Base-by-base conservation (phyloP, 2,113 vertebrate genomes). In the Monarcha castaneiventris region DNA sequence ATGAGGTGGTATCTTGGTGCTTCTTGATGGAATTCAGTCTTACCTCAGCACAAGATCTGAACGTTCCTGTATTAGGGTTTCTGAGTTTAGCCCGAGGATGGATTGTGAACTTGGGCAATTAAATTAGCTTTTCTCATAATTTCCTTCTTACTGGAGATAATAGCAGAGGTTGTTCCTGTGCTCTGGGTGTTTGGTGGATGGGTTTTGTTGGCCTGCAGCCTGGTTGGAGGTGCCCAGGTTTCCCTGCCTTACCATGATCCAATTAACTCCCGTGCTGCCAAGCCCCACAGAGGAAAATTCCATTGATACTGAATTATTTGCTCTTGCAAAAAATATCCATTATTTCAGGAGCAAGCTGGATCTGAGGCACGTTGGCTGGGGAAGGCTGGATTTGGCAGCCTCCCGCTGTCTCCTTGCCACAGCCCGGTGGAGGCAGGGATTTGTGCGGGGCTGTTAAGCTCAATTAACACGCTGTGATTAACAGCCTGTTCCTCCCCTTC, bases 251-350 rank as follows among this genome's bases (percentile, higher is more conserved):
- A 4, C 69, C 56, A 1, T 0, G 8, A 49, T 41, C 56, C 35
- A 44, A 26, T n/a, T 5, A 14, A 55, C 30, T 67, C 19, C 72
- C 0, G 0, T 1, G 37, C 25, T 74, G 82, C 92, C 86, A 13
- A 90, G 27, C 46, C 75, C 68, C 25, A 27, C 43, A 4, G 80
- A 87, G 84, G 44, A 39, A 46, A 85, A 83, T 32, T 51, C 81
- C 67, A 12, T 11, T 3, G 73, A 51, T 37, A 3, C 20, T 1
- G n/a, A 73, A 62, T 80, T n/a, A 44, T 58, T 77, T 35, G 23
- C 32, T 54, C 63, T 26, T 12, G 33, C 9, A n/a, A 37, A n/a
- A 77, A 44, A 25, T 3, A 22, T 11, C 52, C 61, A 0, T 0
- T 30, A 13, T 37, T 51, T 20, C 93, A 35, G 20, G 19, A 64